These are phyloP conservation scores for Mya arenaria DNA, from an alignment of 1,140 invertebrate genomes.

Conservation along the genomic window DNA sequence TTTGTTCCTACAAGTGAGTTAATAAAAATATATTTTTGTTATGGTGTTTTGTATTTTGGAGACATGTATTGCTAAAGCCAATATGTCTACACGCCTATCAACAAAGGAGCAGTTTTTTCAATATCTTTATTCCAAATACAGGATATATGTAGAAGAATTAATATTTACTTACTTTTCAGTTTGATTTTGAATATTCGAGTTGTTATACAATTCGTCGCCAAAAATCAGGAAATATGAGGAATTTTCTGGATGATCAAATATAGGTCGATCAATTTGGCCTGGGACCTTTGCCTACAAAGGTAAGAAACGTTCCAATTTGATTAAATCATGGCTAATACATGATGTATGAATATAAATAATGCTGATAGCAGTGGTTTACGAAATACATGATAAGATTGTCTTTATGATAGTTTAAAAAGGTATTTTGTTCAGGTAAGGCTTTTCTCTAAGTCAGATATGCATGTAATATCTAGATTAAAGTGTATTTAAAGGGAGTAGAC, in stretches of 20 bases:
- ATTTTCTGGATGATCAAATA: slow-evolving; percentile 41
- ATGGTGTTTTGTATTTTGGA: background rate
- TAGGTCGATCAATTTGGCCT: slow-evolving; percentile 55
- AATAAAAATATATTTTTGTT: background rate
- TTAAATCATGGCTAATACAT: background rate
- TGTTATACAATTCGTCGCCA: slow-evolving; percentile 8
- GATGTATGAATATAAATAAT: background rate
- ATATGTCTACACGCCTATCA: no score
- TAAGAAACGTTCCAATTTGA: background rate
- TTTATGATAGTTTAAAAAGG: no score
- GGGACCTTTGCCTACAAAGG: slow-evolving; percentile 51
- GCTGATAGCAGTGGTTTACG: background rate
- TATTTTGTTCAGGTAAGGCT: no score
- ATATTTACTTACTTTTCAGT: background rate
- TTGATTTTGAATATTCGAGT: background rate
- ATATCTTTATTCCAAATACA: no score
- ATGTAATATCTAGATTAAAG: no score
- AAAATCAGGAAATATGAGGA: slow-evolving; percentile 53
- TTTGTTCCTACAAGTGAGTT: no score
- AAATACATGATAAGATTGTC: no score
- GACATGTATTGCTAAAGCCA: background rate
- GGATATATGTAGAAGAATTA: no score
- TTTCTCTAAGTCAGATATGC: no score
- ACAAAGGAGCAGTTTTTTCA: no score
- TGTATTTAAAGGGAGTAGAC: no score